A percentile compares a stretch with the other conserved stretches of the same genome.
These are phyloP conservation scores for Cacatua alba DNA, from an alignment of 2,113 vertebrate species.

Conservation along the genomic window DNA sequence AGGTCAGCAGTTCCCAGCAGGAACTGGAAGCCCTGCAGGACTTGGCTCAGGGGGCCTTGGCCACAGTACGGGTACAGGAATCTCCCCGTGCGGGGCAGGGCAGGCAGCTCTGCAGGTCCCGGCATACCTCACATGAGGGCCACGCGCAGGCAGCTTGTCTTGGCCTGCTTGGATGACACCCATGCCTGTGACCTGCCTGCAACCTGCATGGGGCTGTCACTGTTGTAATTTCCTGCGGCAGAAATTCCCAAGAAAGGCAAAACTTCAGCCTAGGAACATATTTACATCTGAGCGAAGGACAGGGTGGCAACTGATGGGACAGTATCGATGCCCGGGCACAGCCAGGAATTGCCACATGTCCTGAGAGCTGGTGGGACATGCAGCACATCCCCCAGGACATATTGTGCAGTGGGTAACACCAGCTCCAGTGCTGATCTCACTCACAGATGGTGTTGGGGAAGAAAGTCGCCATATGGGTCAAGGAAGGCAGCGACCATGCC, in stretches of 20 bases:
- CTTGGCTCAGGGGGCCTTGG: background rate
- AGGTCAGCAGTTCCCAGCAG: background rate
- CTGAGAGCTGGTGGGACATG: background rate
- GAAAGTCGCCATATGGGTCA: rapidly evolving
- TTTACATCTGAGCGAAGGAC: background rate
- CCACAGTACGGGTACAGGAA: background rate
- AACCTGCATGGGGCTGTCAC: background rate
- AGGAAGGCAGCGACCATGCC: background rate
- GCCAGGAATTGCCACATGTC: rapidly evolving
- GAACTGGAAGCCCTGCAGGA: background rate
- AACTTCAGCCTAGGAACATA: background rate
- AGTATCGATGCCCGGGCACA: background rate
- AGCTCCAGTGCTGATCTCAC: background rate
- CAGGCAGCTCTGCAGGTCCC: background rate
- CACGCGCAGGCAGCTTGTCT: too few species aligned
- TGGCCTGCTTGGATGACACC: background rate
- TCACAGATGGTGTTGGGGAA: rapidly evolving
- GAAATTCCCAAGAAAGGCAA: background rate
- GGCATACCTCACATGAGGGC: background rate
- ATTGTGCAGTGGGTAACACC: background rate
- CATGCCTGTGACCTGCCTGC: background rate
- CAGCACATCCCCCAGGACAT: rapidly evolving
- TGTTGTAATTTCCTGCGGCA: background rate
- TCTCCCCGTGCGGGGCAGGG: rapidly evolving
- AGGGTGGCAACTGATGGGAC: background rate